Conservation (phyloP, 2,888 invertebrate species). For the Branchellion lobata region DNA sequence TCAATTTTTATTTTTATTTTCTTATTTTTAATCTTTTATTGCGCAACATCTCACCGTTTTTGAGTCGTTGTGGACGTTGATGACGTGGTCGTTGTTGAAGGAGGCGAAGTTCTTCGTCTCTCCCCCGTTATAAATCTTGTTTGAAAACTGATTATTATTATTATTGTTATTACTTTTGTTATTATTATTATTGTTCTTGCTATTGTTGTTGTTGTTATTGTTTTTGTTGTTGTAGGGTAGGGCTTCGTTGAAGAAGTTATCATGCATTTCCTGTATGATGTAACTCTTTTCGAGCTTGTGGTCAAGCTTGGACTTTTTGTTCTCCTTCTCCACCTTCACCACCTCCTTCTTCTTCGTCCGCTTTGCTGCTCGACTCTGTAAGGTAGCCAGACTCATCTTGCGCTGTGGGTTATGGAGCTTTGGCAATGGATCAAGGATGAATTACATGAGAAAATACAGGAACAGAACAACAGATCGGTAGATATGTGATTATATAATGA, state of each 20-base stretch:
- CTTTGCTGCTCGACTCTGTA: slow-evolving; percentile 52
- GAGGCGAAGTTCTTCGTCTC: background rate
- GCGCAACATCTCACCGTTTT: background rate
- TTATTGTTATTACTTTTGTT: too few relatives aligned
- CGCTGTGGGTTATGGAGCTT: too few relatives aligned
- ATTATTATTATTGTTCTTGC: background rate
- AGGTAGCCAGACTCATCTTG: slow-evolving; percentile 51
- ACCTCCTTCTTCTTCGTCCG: slow-evolving; percentile 44
- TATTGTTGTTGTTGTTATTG: background rate
- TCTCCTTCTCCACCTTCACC: slow-evolving; percentile 37
- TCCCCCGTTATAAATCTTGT: background rate
- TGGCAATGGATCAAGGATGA: too few relatives aligned
- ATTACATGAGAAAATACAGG: too few relatives aligned
- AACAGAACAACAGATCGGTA: too few relatives aligned
- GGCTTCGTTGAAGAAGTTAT: slow-evolving; percentile 5
- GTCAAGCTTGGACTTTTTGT: slow-evolving; percentile 48
- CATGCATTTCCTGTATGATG: background rate
- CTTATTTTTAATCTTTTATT: background rate
- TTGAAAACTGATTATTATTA: too few relatives aligned
- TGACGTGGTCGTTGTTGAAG: background rate
- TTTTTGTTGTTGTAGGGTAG: too few relatives aligned
- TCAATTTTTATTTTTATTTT: background rate
- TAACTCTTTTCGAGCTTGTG: background rate
- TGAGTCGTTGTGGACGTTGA: background rate
- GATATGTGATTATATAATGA: too few relatives aligned